These are phyloP conservation scores for Diarsia dahlii DNA, from an alignment of 2,888 invertebrate genomes.

Conservation along the genomic window DNA sequence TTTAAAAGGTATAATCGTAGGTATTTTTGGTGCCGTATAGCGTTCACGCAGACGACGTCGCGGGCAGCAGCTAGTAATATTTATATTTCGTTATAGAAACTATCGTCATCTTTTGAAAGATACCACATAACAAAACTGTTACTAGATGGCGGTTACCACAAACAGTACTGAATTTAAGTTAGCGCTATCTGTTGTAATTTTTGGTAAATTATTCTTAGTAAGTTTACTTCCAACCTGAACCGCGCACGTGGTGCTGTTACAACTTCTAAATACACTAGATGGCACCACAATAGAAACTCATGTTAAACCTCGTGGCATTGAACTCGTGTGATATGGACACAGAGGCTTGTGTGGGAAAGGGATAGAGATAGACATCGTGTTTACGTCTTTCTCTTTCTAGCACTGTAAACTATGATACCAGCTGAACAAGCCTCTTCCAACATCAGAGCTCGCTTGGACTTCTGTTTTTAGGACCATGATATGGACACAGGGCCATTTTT, in stretches of 20 bases:
- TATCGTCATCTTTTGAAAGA: too few relatives aligned
- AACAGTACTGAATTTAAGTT: background rate
- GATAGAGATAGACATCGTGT: background rate
- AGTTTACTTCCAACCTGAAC: background rate
- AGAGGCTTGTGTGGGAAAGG: background rate
- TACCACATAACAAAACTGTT: background rate
- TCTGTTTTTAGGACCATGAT: constrained; percentile 84
- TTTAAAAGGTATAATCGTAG: too few relatives aligned
- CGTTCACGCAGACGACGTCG: too few relatives aligned
- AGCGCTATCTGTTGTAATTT: constrained; percentile 34
- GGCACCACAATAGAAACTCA: background rate
- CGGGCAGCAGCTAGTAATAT: too few relatives aligned
- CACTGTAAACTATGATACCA: constrained; percentile 68
- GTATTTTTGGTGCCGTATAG: too few relatives aligned
- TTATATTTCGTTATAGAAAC: too few relatives aligned
- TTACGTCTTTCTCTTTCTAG: background rate
- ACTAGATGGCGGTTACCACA: constrained; percentile 17
- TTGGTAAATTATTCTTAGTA: background rate
- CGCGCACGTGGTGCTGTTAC: too few relatives aligned
- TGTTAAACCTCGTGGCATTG: background rate
- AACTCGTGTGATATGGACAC: background rate
- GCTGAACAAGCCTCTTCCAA: constrained; percentile 87
- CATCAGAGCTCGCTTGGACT: constrained; percentile 82
- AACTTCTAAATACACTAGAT: background rate
- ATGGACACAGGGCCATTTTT: background rate